Base-by-base conservation (phyloP, 2,888 invertebrate species). In the Eupithecia tripunctaria region DNA sequence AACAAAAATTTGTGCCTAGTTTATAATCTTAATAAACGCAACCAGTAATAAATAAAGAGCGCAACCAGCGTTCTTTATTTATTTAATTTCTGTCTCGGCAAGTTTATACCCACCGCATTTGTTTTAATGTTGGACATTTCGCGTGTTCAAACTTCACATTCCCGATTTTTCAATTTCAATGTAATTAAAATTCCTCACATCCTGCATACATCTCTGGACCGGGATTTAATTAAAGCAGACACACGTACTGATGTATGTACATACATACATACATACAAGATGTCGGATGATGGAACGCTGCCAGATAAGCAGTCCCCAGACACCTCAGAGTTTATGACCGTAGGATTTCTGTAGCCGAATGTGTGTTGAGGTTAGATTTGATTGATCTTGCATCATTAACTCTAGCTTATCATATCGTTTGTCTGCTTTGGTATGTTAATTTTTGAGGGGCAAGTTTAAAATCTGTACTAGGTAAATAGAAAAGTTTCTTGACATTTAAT, bases 161-260 rank as follows among this genome's bases (percentile, higher is more conserved):
- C 64, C 18, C 29, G 18, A 29, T 66, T 66, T 65, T 47, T 47
- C n/a, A 32, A 66, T 47, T 66, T 27, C 18, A 29, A 29, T 51
- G 36, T 63, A 64, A 64, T 64, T 64, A 36, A 38, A 64, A 64
- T 41, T 36, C 38, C 21, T 15, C 29, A 21, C 38, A 36, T 64
- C 43, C 62, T 41, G 21, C 43, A 15, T 43, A 43, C 64, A 56
- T n/a, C 70, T 60, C 70, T 72, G 76, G 70, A 60, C 29, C 43
- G 47, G 71, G 72, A 74, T 78, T 76, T 79, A 79, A 78, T 79
- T 78, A 79, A 76, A 72, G 67, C 74, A 51, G 63, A 68, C 71
- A 69, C 51, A 69, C 69, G 65, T 72, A 68, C 36, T 68, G 59
- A 72, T 71, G 75, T 77, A 77, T 77, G 71, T 74, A 73, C 64